Evolutionary conservation across 2,113 vertebrate species (phyloP).

Genomic region (Elaphurus davidianus): DNA sequence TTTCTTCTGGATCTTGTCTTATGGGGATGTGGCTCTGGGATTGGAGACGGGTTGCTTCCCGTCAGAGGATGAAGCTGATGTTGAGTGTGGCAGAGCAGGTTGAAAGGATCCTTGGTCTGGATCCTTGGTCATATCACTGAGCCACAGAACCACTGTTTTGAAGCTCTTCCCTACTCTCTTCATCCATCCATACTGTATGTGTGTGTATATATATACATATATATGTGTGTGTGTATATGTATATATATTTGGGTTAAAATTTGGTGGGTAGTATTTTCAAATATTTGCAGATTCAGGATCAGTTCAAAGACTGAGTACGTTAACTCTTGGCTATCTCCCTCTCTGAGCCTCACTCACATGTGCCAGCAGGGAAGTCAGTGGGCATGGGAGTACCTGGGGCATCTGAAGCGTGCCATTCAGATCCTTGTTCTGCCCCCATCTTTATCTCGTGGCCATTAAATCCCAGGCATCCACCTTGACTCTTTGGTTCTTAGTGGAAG

Average conservation of each 20-base stretch:
- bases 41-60: neutral
- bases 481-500: neutral
- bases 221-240: neutral
- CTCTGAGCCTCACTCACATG: neutral
- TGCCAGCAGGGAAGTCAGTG: neutral
- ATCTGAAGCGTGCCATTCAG: neutral
- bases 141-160: neutral
- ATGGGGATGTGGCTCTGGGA: neutral
- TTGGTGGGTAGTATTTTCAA: neutral
- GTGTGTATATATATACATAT: too few species aligned
- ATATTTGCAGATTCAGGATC: neutral
- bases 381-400: neutral
- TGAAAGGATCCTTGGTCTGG: neutral
- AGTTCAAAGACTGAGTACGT: neutral
- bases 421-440: neutral
- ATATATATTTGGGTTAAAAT: neutral
- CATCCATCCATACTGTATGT: too few species aligned
- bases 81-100: neutral
- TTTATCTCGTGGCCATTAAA: neutral
- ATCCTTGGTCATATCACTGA: accelerated
- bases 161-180: neutral
- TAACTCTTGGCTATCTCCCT: neutral
- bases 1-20: neutral
- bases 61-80: neutral
- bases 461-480: neutral